Conservation (phyloP, 2,113 vertebrate genomes). For the Myotis yumanensis region DNA sequence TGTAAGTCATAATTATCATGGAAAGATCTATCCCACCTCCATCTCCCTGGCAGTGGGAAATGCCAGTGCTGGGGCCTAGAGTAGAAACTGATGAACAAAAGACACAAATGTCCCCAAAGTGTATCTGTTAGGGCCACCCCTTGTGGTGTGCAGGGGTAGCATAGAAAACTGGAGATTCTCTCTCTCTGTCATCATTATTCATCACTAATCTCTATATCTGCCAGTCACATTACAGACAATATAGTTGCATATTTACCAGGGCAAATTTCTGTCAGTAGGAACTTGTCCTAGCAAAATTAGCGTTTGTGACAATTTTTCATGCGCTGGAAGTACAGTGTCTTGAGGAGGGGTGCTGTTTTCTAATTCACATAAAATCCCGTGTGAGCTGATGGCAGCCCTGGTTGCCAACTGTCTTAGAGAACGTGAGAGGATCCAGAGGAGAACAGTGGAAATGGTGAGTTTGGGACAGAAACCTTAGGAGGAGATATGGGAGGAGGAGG, state of each 20-base stretch:
- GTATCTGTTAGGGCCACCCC: not conserved
- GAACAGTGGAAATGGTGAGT: not conserved
- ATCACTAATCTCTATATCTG: not conserved
- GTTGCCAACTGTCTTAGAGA: not conserved
- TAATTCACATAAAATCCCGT: not conserved
- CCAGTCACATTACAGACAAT: not conserved
- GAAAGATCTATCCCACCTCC: constrained; percentile 30
- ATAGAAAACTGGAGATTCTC: not conserved
- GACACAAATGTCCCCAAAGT: not conserved
- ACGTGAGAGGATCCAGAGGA: not conserved
- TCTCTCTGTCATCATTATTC: not conserved
- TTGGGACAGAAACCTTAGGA: not conserved
- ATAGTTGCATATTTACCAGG: not conserved
- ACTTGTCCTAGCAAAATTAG: not conserved
- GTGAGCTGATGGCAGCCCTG: not conserved
- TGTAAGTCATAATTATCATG: constrained; percentile 56
- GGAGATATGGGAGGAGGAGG: not conserved
- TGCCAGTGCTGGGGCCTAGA: not conserved
- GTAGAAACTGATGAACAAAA: constrained; percentile 7
- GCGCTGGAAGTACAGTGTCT: not conserved
- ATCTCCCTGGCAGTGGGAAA: not conserved
- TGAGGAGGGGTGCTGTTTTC: not conserved
- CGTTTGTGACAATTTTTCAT: not conserved
- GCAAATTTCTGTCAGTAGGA: not conserved
- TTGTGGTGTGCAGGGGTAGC: not conserved